Conservation (phyloP, 1,140 invertebrate species). For the Polypedilum vanderplanki region DNA sequence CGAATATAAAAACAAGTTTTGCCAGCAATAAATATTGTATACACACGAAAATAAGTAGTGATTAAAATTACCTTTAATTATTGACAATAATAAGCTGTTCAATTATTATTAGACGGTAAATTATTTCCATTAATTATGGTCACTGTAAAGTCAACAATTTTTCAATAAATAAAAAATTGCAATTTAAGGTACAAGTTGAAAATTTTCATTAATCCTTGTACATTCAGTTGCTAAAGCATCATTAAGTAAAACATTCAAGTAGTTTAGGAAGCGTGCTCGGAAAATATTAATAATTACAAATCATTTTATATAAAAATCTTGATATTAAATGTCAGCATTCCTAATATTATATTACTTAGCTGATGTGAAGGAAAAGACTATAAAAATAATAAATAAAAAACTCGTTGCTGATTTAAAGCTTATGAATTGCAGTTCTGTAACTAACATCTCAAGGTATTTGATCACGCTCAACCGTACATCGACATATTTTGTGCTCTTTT, state of each 20-base stretch:
- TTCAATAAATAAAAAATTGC: too few relatives aligned
- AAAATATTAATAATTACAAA: constrained; percentile 15
- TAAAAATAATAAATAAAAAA: constrained; percentile 14
- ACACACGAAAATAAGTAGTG: too few relatives aligned
- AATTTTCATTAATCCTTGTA: neutral
- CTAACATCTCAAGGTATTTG: constrained; percentile 17
- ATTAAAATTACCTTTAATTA: too few relatives aligned
- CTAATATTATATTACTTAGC: neutral
- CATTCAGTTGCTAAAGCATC: neutral
- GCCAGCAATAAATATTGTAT: too few relatives aligned
- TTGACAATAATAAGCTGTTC: too few relatives aligned
- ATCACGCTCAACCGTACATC: neutral
- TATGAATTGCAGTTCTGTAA: constrained; percentile 2
- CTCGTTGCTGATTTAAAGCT: neutral
- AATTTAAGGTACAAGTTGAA: too few relatives aligned
- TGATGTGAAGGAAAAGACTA: neutral
- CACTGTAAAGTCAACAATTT: too few relatives aligned
- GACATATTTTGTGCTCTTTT: neutral
- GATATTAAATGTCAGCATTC: constrained; percentile 18
- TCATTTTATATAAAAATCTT: constrained; percentile 20
- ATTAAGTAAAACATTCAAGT: neutral
- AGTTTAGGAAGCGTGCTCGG: neutral
- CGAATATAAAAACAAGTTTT: too few relatives aligned
- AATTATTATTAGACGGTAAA: too few relatives aligned
- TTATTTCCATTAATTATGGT: too few relatives aligned